These are phyloP conservation scores for Ylistrum balloti DNA, from an alignment of 1,140 invertebrate species.

Conservation along the genomic window DNA sequence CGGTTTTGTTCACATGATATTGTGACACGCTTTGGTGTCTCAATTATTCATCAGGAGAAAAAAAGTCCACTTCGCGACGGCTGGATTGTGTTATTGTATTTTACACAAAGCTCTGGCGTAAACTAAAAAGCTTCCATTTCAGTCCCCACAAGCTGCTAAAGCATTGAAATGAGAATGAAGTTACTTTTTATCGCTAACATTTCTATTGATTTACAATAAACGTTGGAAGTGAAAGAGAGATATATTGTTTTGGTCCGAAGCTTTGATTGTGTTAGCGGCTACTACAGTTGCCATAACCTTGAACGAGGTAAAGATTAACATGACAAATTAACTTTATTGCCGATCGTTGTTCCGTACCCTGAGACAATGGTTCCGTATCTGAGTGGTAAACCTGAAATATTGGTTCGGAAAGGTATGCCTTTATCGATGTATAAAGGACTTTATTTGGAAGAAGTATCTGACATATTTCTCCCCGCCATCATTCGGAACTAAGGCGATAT, in stretches of 20 bases:
- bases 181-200: slow-evolving; percentile 12
- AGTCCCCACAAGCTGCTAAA: neutral
- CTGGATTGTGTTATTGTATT: neutral
- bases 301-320: neutral
- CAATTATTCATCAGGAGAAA: neutral
- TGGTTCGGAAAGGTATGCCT: neutral
- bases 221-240: neutral
- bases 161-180: neutral
- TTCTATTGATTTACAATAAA: neutral
- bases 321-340: neutral
- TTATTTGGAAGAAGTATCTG: neutral
- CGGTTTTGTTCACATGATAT: neutral
- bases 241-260: slow-evolving; percentile 4
- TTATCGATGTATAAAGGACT: neutral
- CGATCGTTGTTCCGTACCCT: neutral
- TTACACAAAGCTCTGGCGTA: neutral
- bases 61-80: neutral
- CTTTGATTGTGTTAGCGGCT: neutral
- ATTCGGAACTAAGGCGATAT: neutral
- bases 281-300: neutral
- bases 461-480: neutral
- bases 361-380: slow-evolving; percentile 16
- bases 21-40: neutral
- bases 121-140: slow-evolving; percentile 2
- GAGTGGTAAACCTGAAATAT: neutral